Conservation (phyloP, 2,797 vertebrate genomes). For the Zonotrichia albicollis region DNA sequence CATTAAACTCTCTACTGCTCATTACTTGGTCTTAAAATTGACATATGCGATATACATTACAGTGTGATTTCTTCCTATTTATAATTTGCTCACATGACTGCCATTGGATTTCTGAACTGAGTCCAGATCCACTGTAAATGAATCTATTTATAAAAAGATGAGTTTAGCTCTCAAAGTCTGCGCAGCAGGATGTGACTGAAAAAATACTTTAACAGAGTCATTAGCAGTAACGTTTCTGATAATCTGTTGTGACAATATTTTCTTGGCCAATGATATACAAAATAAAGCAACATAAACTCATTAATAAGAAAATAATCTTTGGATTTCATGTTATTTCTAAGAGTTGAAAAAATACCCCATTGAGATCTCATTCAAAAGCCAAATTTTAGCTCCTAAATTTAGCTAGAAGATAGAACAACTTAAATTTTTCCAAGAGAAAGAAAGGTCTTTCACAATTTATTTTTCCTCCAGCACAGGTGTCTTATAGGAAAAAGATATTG, state of each 20-base stretch:
- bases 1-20: neutral
- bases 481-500: neutral
- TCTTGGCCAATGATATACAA: neutral
- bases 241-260: neutral
- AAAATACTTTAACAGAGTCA: neutral
- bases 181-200: neutral
- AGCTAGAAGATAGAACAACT: neutral
- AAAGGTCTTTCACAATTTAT: accelerated
- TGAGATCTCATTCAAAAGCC: neutral
- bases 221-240: neutral
- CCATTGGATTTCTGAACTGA: neutral
- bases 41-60: neutral
- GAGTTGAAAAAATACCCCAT: accelerated
- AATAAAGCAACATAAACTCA: neutral
- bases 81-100: neutral
- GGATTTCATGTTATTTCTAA: neutral
- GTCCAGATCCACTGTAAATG: neutral
- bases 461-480: neutral
- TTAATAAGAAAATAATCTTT: neutral
- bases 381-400: neutral
- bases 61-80: neutral
- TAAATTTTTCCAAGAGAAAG: neutral
- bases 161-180: neutral
- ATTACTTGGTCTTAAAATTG: neutral
- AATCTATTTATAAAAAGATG: neutral